Conservation (phyloP, 2,113 vertebrate species). For the Megatriorchis doriae region DNA sequence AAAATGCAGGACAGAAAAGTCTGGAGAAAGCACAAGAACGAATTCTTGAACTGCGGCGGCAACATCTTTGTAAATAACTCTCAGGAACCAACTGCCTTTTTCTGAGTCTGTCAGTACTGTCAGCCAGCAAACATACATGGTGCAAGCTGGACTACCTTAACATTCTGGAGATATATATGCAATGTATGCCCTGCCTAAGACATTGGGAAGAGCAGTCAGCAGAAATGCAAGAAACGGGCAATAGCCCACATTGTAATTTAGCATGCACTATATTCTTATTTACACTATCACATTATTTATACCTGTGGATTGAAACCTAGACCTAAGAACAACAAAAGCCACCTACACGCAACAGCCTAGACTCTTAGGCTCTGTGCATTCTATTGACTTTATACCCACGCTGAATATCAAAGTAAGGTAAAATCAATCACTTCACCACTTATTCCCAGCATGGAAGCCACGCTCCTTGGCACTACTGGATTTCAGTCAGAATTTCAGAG, state of each 20-base stretch:
- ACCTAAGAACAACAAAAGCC: background rate
- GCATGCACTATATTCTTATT: background rate
- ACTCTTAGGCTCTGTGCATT: background rate
- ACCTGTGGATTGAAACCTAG: background rate
- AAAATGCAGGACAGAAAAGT: background rate
- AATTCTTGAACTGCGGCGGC: background rate
- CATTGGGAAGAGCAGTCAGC: background rate
- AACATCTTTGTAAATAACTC: background rate
- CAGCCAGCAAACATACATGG: background rate
- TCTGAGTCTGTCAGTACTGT: accelerated
- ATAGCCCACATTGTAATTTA: background rate
- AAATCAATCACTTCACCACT: background rate
- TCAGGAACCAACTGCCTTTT: background rate
- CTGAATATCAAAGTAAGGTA: background rate
- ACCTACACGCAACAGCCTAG: background rate
- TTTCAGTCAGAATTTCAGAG: background rate
- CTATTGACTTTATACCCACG: background rate
- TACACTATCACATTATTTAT: accelerated
- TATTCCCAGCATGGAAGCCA: background rate
- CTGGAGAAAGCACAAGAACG: background rate
- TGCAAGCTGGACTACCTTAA: background rate
- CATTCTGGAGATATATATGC: background rate
- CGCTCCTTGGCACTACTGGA: background rate
- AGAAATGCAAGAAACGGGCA: background rate
- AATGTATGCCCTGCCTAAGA: background rate